Evolutionary conservation across 2,888 invertebrate genomes (phyloP).

Genomic region (Rhagonycha fulva): DNA sequence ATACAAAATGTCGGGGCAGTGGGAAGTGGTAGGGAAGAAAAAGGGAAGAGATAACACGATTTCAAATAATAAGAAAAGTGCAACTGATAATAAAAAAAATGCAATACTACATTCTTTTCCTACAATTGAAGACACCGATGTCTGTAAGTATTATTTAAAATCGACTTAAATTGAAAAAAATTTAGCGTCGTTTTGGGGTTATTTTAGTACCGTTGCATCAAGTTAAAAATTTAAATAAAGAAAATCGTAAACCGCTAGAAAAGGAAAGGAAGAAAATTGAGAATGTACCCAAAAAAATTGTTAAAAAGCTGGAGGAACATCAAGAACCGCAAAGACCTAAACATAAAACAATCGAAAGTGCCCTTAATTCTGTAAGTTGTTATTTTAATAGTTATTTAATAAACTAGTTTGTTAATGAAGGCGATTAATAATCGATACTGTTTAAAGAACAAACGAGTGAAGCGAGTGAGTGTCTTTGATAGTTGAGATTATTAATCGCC

Average conservation of each 20-base stretch:
- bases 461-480: no score
- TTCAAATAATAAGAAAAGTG: slow-evolving; percentile 53
- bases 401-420: no score
- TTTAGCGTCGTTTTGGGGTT: background rate
- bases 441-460: no score
- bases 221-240: slow-evolving; percentile 64
- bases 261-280: slow-evolving; percentile 42
- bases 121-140: slow-evolving; percentile 77
- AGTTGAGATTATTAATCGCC: no score
- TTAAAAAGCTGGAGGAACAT: slow-evolving; percentile 56
- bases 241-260: slow-evolving; percentile 38
- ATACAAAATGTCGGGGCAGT: slow-evolving; percentile 61
- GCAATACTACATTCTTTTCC: slow-evolving; percentile 58
- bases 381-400: no score
- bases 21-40: slow-evolving; percentile 75
- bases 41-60: slow-evolving; percentile 59
- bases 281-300: slow-evolving; percentile 32
- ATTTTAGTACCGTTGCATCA: slow-evolving; percentile 70
- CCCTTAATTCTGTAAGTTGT: slow-evolving; percentile 62
- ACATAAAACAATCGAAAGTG: slow-evolving; percentile 69
- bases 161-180: background rate
- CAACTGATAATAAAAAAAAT: slow-evolving; percentile 60
- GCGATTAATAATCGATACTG: no score
- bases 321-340: slow-evolving; percentile 64
- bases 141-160: slow-evolving; percentile 63